phyloP scores from a whole-genome alignment of 2,113 vertebrate species.

The Elephantulus edwardii region DNA sequence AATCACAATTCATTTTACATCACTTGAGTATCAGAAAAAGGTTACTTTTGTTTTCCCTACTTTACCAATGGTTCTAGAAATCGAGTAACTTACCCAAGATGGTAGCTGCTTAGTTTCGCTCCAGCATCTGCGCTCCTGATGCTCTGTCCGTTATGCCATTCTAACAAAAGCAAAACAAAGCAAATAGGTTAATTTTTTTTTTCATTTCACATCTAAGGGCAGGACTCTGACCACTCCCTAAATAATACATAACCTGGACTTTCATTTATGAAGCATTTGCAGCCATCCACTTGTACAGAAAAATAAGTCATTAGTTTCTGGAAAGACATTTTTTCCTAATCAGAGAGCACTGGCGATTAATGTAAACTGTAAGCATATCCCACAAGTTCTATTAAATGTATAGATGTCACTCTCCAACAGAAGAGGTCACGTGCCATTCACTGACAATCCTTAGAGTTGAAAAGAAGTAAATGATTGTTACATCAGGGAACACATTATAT shows the following conservation, averaged over 20 bases:
- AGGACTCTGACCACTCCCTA: neutral
- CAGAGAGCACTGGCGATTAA: neutral
- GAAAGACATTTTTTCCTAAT: conserved; percentile 12
- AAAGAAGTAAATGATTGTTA: neutral
- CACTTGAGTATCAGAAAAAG: neutral
- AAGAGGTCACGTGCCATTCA: neutral
- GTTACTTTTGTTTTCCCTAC: neutral
- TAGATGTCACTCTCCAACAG: neutral
- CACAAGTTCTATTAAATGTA: neutral
- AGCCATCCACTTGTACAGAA: neutral
- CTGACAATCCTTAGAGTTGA: neutral
- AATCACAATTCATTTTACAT: neutral
- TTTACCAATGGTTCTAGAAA: neutral
- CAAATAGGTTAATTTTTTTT: neutral
- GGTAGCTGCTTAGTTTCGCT: neutral
- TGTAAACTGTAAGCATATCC: neutral
- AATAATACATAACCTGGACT: neutral
- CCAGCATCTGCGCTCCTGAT: neutral
- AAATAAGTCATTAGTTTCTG: conserved; percentile 26
- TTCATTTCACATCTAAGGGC: neutral
- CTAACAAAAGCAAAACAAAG: neutral
- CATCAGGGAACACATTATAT: neutral
- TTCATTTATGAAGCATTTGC: neutral
- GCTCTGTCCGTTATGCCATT: neutral
- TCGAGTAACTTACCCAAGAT: neutral